phyloP scores from a whole-genome alignment of 2,113 vertebrate genomes.

The Corythornis madagascariensis region DNA sequence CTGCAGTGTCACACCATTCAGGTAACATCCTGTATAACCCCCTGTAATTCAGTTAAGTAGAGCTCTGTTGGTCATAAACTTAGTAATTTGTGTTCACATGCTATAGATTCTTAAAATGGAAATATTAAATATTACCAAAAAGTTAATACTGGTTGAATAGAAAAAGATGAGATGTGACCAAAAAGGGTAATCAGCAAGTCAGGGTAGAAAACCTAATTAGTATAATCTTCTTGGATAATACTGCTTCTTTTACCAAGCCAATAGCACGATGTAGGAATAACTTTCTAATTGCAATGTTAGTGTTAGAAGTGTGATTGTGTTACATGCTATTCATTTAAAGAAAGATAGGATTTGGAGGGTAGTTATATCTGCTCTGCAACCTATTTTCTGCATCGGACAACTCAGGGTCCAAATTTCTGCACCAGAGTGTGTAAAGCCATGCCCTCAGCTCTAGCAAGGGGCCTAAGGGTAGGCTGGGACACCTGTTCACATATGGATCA shows the following conservation, averaged over 20 bases:
- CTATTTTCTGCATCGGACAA: background rate
- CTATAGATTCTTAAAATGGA: constrained; percentile 1
- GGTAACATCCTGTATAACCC: background rate
- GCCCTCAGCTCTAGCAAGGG: background rate
- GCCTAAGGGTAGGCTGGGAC: background rate
- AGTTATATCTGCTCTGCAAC: background rate
- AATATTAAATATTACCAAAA: background rate
- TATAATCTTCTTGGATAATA: background rate
- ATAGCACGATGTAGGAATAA: background rate
- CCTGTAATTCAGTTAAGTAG: background rate
- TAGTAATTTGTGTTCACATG: background rate
- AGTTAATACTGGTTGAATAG: background rate
- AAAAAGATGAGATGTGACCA: background rate
- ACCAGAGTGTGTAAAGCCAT: background rate
- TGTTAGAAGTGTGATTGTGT: background rate
- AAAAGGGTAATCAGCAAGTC: background rate
- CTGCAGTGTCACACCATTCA: background rate
- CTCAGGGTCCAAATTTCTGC: background rate
- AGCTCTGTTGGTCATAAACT: background rate
- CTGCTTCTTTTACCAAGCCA: background rate
- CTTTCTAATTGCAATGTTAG: background rate
- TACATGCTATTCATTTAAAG: background rate
- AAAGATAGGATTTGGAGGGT: background rate
- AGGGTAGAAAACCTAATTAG: background rate
- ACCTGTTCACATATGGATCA: background rate